Conservation (phyloP, 2,888 invertebrate species). For the Drosophila mimica region DNA sequence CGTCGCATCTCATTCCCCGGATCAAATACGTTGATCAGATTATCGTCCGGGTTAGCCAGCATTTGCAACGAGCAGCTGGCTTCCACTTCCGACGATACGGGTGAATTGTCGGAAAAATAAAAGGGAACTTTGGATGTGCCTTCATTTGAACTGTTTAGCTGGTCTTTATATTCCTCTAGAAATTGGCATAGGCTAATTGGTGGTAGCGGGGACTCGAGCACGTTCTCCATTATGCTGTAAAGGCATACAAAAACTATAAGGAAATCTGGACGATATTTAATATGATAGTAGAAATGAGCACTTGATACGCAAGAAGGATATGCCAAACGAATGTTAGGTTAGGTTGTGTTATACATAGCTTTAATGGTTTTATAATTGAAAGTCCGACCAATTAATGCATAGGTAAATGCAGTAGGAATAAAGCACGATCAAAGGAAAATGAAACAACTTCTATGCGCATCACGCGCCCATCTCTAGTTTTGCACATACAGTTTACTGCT, state of each 20-base stretch:
- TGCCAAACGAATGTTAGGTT: too few relatives aligned
- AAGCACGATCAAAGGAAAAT: not conserved
- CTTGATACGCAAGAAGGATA: not conserved
- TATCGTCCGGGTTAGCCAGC: conserved; percentile 52
- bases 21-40: conserved; percentile 30
- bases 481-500: conserved; percentile 31
- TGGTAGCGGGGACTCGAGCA: conserved; percentile 52
- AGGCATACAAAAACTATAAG: not conserved
- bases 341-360: not conserved
- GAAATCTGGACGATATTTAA: not conserved
- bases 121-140: conserved; percentile 24
- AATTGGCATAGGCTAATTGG: conserved; percentile 68
- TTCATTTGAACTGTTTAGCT: conserved; percentile 31
- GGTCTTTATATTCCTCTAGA: conserved; percentile 59
- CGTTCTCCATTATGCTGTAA: conserved; percentile 76
- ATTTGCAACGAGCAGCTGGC: conserved; percentile 53
- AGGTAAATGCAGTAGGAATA: not conserved
- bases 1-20: conserved; percentile 46
- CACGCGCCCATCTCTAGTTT: conserved; percentile 3
- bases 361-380: not conserved
- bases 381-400: not conserved
- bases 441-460: not conserved
- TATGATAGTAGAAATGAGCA: not conserved
- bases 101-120: conserved; percentile 45
- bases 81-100: conserved; percentile 29